Base-by-base conservation (phyloP, 2,888 invertebrate genomes). In the Eumacrocentrus americanus region DNA sequence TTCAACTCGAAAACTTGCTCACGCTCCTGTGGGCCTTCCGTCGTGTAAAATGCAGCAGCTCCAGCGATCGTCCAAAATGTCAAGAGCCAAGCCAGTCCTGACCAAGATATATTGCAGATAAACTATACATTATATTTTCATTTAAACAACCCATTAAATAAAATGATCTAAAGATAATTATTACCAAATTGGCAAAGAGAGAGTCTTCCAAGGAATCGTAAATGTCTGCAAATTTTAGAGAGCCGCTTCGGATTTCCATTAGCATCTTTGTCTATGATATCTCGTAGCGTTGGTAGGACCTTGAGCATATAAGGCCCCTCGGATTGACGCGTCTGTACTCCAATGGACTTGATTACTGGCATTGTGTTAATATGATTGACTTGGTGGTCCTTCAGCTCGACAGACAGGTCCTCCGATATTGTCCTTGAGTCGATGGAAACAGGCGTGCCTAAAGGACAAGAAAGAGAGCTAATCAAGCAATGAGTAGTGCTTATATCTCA, bases 1-100 rank as follows among this genome's bases (percentile, higher is more conserved):
- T 83, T 83, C 63, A 89, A 82, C 38, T 85, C 82, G 51, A 79
- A 67, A 0, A 85, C 83, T 64, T 87, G 84, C 67, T 83, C 79
- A 3, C 78, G 76, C 76, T 89, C 89, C 47, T 86, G 80, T 0
- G 88, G 87, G 20, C 86, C 88, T 84, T 90, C 90, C 62, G 87
- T 87, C 16, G 83, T 82, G 64, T 87, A 84, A 75, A 90, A 89
- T 0, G 87, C 82, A 14, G 86, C 84, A 0, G 88, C 85, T 69
- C 88, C 89, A 9, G 86, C 71, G 11, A 87, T 68, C 0, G 88
- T 86, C 89, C 89, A 89, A 7, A 86, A 71, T 1, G 86, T 72
- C 35, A 90, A 81, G 25, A 88, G 80, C 59, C 85, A 78, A 0
- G 84, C 82, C 16, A 90, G 73, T 14, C 89, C 89, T 63, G 50